Conservation (phyloP, 2,797 vertebrate species). For the Coreius guichenoti region DNA sequence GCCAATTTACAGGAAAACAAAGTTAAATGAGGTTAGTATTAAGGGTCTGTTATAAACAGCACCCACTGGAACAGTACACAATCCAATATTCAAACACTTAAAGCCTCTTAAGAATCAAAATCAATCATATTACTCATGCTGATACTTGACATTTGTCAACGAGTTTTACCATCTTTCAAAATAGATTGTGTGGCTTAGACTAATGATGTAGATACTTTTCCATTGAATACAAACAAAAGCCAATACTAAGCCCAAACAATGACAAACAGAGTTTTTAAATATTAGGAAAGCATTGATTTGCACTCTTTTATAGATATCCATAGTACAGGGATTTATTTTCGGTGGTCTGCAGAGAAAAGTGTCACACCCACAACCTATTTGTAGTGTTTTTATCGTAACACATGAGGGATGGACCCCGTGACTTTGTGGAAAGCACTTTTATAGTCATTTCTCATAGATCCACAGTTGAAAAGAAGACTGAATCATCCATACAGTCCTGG, state of each 20-base stretch:
- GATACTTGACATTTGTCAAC: not conserved
- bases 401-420: not conserved
- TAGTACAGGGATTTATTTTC: not conserved
- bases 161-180: not conserved
- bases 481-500: slow-evolving; percentile 1
- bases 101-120: slow-evolving; percentile 1
- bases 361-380: not conserved
- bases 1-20: slow-evolving; percentile 18
- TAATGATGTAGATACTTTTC: not conserved
- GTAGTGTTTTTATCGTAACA: not conserved
- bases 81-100: slow-evolving; percentile 10
- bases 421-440: slow-evolving; percentile 27
- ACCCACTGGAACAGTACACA: not conserved
- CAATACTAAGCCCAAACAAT: not conserved
- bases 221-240: not conserved
- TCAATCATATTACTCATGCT: not conserved
- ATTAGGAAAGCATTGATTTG: not conserved
- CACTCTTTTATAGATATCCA: not conserved
- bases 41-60: slow-evolving; percentile 10
- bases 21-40: not conserved
- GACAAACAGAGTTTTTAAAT: not conserved
- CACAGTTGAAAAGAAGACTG: slow-evolving; percentile 1
- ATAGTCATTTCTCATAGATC: not conserved
- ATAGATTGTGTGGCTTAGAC: not conserved
- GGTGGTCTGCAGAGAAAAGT: slow-evolving; percentile 2